A percentile compares a stretch with the other conserved stretches of the same genome.
Conservation (phyloP, 2,888 invertebrate species). For the Euzetes globulus region DNA sequence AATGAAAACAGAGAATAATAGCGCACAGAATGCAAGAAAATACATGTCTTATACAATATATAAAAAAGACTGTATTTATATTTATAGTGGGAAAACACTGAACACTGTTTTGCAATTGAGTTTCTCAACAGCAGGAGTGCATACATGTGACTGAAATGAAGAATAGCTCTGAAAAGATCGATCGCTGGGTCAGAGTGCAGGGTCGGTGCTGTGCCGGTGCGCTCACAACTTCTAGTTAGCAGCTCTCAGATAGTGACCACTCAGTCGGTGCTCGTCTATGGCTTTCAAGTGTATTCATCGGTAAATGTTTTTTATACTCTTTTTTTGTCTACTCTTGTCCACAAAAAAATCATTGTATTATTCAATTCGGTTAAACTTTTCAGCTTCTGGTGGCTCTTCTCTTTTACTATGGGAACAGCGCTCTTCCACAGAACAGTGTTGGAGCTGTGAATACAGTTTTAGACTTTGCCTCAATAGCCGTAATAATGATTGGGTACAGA, state of each 20-base stretch:
- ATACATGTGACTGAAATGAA: slow-evolving; percentile 18
- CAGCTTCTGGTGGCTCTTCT: neutral
- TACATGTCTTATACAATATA: neutral
- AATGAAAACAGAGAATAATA: neutral
- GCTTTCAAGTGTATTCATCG: neutral
- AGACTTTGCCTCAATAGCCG: neutral
- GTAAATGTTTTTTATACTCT: neutral
- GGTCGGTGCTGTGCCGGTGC: neutral
- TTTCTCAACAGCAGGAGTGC: slow-evolving; percentile 23
- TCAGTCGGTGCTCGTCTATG: neutral
- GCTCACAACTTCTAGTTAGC: neutral
- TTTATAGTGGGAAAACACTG: neutral
- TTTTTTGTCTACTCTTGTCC: neutral
- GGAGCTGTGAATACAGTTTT: neutral
- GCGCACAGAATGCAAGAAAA: neutral
- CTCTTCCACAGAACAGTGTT: neutral
- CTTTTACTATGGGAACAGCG: neutral
- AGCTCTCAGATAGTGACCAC: slow-evolving; percentile 5
- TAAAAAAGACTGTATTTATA: slow-evolving; percentile 6
- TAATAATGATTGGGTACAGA: slow-evolving; percentile 25
- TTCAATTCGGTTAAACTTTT: slow-evolving; percentile 28
- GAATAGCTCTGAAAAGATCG: slow-evolving; percentile 13
- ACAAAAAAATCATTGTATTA: neutral
- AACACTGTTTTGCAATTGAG: neutral
- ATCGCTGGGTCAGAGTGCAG: slow-evolving; percentile 2